A percentile compares a stretch with the other conserved stretches of the same genome.
Evolutionary conservation across 2,888 invertebrate genomes (phyloP).

Genomic region (Cotesia congregata): DNA sequence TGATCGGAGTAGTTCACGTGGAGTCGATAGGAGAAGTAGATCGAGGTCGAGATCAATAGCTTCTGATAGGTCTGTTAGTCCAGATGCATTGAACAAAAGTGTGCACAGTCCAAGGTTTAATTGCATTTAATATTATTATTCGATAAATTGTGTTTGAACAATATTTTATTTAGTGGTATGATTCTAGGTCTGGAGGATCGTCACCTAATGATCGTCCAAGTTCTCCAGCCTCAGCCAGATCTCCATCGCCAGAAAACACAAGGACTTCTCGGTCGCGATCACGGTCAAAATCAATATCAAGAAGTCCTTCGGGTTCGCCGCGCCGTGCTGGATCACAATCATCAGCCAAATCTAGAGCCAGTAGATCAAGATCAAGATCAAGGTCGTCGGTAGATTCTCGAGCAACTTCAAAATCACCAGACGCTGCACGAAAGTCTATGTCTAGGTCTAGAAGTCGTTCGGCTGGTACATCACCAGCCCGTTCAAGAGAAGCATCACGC

Average conservation of each 20-base stretch:
- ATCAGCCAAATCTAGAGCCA: constrained; percentile 41
- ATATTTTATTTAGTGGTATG: constrained; percentile 6
- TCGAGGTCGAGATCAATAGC: constrained; percentile 53
- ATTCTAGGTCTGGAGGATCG: constrained; percentile 52
- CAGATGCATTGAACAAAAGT: constrained; percentile 26
- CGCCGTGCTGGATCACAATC: constrained; percentile 50
- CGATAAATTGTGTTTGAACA: background rate
- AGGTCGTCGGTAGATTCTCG: constrained; percentile 50
- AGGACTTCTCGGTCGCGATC: constrained; percentile 44
- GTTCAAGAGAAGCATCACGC: constrained; percentile 38
- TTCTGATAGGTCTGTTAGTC: constrained; percentile 51
- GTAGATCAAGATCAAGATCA: constrained; percentile 51
- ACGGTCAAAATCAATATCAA: constrained; percentile 56
- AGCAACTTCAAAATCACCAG: constrained; percentile 52
- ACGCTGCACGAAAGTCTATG: constrained; percentile 31
- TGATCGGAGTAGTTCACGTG: background rate
- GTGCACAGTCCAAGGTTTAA: background rate
- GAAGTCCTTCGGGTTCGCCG: constrained; percentile 52
- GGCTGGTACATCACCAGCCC: constrained; percentile 37
- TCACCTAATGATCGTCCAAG: constrained; percentile 48
- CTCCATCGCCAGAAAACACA: constrained; percentile 42
- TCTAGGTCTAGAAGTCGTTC: constrained; percentile 45
- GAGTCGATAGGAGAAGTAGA: constrained; percentile 7
- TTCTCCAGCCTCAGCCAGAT: constrained; percentile 57
- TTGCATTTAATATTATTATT: background rate